A percentile compares a stretch with the other conserved stretches of the same genome.
Evolutionary conservation across 2,888 invertebrate genomes (phyloP).

Genomic region (Drosophila pseudotalamancana): DNA sequence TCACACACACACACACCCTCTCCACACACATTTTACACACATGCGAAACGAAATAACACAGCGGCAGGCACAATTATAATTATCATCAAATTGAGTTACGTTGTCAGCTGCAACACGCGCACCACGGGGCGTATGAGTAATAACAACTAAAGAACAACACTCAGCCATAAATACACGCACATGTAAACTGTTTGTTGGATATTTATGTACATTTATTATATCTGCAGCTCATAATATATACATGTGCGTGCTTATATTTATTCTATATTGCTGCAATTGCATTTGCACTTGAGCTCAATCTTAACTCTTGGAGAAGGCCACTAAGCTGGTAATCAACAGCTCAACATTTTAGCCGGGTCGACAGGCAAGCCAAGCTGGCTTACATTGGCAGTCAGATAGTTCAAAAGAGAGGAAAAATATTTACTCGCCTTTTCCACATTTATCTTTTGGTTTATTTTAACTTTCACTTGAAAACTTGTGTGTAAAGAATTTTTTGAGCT

Average conservation of each 20-base stretch:
- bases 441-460: neutral
- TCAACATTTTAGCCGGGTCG: neutral
- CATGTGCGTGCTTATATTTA: neutral
- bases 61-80: conserved; percentile 71
- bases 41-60: conserved; percentile 43
- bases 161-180: conserved; percentile 14
- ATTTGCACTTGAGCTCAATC: conserved; percentile 10
- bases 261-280: conserved; percentile 11
- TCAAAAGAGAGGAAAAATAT: conserved; percentile 2
- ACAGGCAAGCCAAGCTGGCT: neutral
- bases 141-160: conserved; percentile 22
- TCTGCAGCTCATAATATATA: too few relatives aligned
- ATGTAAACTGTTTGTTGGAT: conserved; percentile 20
- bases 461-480: conserved; percentile 1
- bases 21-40: conserved; percentile 6
- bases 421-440: neutral
- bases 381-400: neutral
- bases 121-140: conserved; percentile 51
- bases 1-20: conserved; percentile 22
- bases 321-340: conserved; percentile 3
- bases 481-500: neutral
- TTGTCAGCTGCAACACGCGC: conserved; percentile 52
- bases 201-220: conserved; percentile 22
- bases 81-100: conserved; percentile 72
- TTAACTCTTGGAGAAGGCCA: conserved; percentile 12